phyloP scores from a whole-genome alignment of 2,888 invertebrate genomes.

The Odontomyia ornata region DNA sequence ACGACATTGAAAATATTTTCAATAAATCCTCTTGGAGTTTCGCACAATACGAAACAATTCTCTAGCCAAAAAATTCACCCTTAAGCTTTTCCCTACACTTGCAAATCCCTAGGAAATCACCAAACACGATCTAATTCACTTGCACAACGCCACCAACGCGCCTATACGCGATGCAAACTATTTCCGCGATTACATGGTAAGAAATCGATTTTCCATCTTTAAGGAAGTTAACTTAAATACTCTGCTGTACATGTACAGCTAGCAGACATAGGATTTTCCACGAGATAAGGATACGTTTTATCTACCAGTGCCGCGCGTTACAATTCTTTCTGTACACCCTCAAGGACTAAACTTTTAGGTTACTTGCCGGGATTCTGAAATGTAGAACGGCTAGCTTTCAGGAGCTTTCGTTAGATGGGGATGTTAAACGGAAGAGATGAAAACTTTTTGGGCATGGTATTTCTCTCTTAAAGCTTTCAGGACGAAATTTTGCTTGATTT shows the following conservation, averaged over 20 bases:
- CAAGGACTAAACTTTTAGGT: slow-evolving; percentile 40
- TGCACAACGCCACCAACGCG: background rate
- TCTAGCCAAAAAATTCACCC: no score
- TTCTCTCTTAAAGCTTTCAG: background rate
- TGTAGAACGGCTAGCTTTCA: slow-evolving; percentile 10
- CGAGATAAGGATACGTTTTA: slow-evolving; percentile 7
- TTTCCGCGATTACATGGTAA: slow-evolving; percentile 1
- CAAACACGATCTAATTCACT: background rate
- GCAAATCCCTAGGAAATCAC: background rate
- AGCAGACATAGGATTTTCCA: background rate
- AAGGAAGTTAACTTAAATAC: background rate
- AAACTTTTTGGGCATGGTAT: background rate
- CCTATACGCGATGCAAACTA: background rate
- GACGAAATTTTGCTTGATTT: background rate
- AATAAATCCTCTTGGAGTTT: no score
- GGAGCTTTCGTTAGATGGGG: background rate
- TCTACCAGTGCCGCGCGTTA: slow-evolving; percentile 10
- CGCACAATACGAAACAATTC: no score
- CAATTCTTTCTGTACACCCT: slow-evolving; percentile 19
- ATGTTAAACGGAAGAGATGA: background rate
- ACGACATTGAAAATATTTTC: no score
- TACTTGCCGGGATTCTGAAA: slow-evolving; percentile 31
- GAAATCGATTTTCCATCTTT: slow-evolving; percentile 32
- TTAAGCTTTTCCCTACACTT: no score
- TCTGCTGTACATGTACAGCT: no score